Base-by-base conservation (phyloP, 2,888 invertebrate genomes). In the Drosophila paranaensis region DNA sequence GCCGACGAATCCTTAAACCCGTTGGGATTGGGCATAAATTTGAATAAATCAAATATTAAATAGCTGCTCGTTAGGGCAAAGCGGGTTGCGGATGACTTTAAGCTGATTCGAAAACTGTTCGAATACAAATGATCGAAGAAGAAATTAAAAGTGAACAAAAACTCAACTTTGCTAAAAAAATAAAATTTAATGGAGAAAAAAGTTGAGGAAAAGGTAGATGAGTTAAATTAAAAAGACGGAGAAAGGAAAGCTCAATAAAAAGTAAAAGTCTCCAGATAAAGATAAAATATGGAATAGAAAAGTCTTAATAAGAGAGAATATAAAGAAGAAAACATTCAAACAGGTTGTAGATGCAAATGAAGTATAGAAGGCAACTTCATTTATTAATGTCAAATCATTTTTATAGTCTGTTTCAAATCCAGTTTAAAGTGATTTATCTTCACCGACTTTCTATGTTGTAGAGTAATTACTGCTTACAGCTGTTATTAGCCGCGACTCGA, bases 21-120 rank as follows among this genome's bases (percentile, higher is more conserved):
- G 40, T 27, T 13, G 42, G 27, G 37, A 35, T 56, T 33, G 55
- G 35, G 25, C 35, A 53, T 48, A 56, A 60, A 43, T 54, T 40
- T 45, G 40, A 39, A 30, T 51, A 33, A 64, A 33, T 33, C 30
- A 40, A 30, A 6, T 63, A 42, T 48, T 58, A 58, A 48, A 48
- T 35, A 42, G 45, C 16, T 27, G 6, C 27, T 54, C 46, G 46
- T 27, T 20, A 37, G 40, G 8, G 39, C 14, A 16, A 35, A 27
- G 8, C 20, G 27, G 13, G 14, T 11, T n/a, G 8, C 6, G 14
- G 51, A 3, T 13, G 13, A 0, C 20, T 53, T 30, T 14, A 45
- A n/a, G n/a, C 16, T 16, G n/a, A 20, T 16, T 27, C 27, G 1
- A 27, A 9, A 16, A 37, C 11, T 3, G 13, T n/a, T 20, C 27